Conservation (phyloP, 1,140 invertebrate genomes). For the Caenorhabditis remanei region DNA sequence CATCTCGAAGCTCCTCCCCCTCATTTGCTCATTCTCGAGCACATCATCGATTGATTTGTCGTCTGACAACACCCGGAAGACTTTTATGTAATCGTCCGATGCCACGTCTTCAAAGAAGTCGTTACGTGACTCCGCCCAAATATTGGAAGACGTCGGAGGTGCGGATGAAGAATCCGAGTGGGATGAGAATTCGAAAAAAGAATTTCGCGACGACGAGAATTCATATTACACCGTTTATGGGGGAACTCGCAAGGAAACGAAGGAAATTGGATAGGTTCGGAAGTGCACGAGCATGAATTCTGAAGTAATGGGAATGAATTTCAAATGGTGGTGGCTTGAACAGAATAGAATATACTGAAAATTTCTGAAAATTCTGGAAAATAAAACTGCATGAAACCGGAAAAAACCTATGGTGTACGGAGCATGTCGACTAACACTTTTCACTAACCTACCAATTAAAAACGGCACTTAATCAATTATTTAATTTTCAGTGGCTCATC, state of each 20-base stretch:
- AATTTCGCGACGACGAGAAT: conserved; percentile 47
- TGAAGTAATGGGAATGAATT: not conserved
- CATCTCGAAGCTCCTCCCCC: conserved; percentile 36
- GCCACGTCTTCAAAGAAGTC: not conserved
- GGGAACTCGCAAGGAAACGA: conserved; percentile 21
- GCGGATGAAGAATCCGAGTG: not conserved
- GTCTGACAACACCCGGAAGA: not conserved
- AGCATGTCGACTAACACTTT: not conserved
- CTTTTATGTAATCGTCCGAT: not conserved
- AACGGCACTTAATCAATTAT: not conserved
- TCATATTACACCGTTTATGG: conserved; percentile 50
- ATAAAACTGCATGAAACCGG: too few species aligned
- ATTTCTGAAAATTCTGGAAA: not conserved
- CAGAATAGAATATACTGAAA: too few species aligned
- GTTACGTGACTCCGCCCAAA: conserved; percentile 12
- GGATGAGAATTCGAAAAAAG: conserved; percentile 29
- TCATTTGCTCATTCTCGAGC: conserved; percentile 39
- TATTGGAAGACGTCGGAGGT: conserved; percentile 14
- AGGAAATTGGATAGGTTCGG: conserved; percentile 48
- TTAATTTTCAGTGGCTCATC: conserved; percentile 16
- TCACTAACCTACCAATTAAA: not conserved
- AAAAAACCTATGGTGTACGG: not conserved
- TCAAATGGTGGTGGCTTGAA: too few species aligned
- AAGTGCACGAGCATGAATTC: not conserved
- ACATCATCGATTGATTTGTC: conserved; percentile 19